Conservation (phyloP, 2,888 invertebrate genomes). For the Scotopteryx bipunctaria region DNA sequence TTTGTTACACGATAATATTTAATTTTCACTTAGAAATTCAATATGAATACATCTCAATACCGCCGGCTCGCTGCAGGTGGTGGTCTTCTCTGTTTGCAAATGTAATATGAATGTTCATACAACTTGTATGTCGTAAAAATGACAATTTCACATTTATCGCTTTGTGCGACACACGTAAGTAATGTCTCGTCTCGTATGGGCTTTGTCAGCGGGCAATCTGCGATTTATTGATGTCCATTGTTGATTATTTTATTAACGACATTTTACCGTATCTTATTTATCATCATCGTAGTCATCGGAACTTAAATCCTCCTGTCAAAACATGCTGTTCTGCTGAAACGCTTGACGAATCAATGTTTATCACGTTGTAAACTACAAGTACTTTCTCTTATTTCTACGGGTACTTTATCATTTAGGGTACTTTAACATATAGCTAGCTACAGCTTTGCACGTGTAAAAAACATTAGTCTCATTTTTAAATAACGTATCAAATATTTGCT, state of each 20-base stretch:
- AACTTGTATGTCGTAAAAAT: slow-evolving; percentile 70
- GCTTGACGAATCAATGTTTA: slow-evolving; percentile 53
- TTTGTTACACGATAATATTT: slow-evolving; percentile 39
- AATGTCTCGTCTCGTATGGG: slow-evolving; percentile 69
- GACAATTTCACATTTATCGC: slow-evolving; percentile 73
- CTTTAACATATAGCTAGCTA: slow-evolving; percentile 23
- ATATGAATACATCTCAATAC: slow-evolving; percentile 50
- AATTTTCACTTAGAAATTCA: slow-evolving; percentile 44
- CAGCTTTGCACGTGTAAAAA: background rate
- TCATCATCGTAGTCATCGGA: slow-evolving; percentile 39
- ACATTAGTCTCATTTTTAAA: background rate
- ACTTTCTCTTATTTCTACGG: slow-evolving; percentile 34
- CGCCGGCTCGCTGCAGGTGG: slow-evolving; percentile 61
- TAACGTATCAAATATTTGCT: too few species aligned
- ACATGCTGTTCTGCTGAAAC: slow-evolving; percentile 47
- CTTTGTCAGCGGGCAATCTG: slow-evolving; percentile 77
- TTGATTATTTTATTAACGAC: slow-evolving; percentile 74
- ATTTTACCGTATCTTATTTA: slow-evolving; percentile 56
- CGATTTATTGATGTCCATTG: slow-evolving; percentile 72
- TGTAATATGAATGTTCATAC: slow-evolving; percentile 47
- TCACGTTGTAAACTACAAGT: slow-evolving; percentile 38
- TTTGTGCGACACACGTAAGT: slow-evolving; percentile 66
- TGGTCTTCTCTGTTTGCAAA: slow-evolving; percentile 61
- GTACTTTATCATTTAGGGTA: slow-evolving; percentile 31
- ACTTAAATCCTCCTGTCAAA: slow-evolving; percentile 47